These are phyloP conservation scores for Leontocebus nigricollis DNA, from an alignment of 2,797 vertebrate genomes.

Conservation along the genomic window DNA sequence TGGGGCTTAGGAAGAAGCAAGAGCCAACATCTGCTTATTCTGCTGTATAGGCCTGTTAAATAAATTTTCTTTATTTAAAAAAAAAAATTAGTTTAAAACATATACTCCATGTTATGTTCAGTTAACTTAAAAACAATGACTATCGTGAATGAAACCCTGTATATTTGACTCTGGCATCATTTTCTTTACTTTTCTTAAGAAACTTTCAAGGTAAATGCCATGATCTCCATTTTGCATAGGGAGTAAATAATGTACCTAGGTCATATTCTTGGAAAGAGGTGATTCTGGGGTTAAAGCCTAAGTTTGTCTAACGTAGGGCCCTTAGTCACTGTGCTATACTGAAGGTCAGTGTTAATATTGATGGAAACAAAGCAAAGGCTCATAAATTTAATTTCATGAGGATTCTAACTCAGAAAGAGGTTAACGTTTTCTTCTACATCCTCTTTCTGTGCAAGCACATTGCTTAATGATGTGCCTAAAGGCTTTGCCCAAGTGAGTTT, in stretches of 20 bases:
- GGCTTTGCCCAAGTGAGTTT: background rate
- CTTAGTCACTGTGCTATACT: background rate
- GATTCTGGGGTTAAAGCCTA: background rate
- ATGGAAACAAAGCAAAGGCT: background rate
- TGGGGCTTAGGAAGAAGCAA: background rate
- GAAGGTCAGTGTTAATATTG: background rate
- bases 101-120: background rate
- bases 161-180: background rate
- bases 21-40: background rate
- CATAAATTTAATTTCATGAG: background rate
- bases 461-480: background rate
- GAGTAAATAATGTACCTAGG: background rate
- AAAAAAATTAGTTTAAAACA: background rate
- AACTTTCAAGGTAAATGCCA: background rate
- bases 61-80: constrained; percentile 5
- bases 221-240: background rate
- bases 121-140: background rate
- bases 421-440: background rate
- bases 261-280: background rate
- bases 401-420: background rate
- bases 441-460: background rate
- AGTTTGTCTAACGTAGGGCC: background rate
- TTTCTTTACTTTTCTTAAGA: background rate
- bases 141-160: background rate
- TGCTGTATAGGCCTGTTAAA: background rate